A percentile compares a stretch with the other conserved stretches of the same genome.
phyloP scores from a whole-genome alignment of 2,797 vertebrate species.

The Ptychobarbus kaznakovi region DNA sequence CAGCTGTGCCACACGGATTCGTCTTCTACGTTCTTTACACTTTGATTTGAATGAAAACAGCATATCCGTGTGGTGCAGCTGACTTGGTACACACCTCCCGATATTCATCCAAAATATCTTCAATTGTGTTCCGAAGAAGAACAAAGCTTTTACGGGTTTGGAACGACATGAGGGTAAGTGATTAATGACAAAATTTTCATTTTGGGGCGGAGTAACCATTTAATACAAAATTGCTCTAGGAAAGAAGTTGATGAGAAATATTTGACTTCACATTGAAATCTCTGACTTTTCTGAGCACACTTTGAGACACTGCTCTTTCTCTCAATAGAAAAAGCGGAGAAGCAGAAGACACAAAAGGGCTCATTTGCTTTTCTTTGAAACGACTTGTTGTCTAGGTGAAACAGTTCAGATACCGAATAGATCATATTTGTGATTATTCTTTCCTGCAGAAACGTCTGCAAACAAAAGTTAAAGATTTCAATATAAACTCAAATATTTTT shows the following conservation, averaged over 20 bases:
- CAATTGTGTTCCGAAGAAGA: too few species aligned
- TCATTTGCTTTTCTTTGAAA: background rate
- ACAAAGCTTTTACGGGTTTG: too few species aligned
- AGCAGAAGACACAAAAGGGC: background rate
- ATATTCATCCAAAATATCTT: too few species aligned
- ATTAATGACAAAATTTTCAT: too few species aligned
- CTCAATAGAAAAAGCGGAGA: background rate
- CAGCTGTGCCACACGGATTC: too few species aligned
- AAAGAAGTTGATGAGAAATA: background rate
- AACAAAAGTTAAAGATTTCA: background rate
- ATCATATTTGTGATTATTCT: background rate
- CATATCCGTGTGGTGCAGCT: too few species aligned
- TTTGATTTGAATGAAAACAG: too few species aligned
- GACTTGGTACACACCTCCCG: too few species aligned
- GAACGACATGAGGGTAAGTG: too few species aligned
- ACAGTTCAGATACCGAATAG: background rate
- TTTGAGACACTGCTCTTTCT: background rate
- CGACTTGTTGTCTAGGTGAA: background rate
- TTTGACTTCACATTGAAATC: background rate
- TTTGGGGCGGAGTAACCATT: too few species aligned
- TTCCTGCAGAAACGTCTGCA: background rate
- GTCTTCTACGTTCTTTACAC: too few species aligned
- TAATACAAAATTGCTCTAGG: too few species aligned
- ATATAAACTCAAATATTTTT: background rate
- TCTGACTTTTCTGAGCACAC: conserved; percentile 18